These are phyloP conservation scores for Xenentodon cancila DNA, from an alignment of 2,797 vertebrate genomes.

Conservation along the genomic window DNA sequence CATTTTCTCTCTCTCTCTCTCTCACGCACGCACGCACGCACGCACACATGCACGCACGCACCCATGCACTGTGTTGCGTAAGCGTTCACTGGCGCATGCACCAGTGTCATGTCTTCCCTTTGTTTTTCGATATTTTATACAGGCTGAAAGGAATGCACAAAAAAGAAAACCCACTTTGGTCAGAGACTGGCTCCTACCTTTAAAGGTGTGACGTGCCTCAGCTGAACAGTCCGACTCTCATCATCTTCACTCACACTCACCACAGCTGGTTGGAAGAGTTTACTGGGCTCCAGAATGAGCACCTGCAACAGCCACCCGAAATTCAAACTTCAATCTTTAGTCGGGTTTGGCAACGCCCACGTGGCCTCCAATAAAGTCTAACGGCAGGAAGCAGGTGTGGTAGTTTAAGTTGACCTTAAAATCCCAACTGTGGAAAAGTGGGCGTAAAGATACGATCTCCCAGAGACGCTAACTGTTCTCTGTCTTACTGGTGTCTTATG, in stretches of 20 bases:
- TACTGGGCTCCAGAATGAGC: constrained; percentile 87
- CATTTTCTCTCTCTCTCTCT: background rate
- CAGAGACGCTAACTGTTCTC: background rate
- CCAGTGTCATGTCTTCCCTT: background rate
- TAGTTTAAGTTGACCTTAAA: background rate
- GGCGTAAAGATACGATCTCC: background rate
- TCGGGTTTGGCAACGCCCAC: background rate
- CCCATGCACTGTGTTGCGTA: constrained; percentile 15
- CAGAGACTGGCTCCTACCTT: constrained; percentile 72
- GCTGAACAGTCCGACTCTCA: constrained; percentile 76
- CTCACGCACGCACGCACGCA: background rate
- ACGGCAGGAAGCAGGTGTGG: background rate
- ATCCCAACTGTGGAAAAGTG: background rate
- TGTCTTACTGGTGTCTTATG: background rate
- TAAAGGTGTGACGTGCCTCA: constrained; percentile 80
- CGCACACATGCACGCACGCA: constrained; percentile 6
- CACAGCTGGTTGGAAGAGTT: constrained; percentile 83
- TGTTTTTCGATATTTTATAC: no score
- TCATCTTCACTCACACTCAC: constrained; percentile 81
- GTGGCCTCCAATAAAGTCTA: background rate
- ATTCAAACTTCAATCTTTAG: background rate
- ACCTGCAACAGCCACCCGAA: constrained; percentile 75
- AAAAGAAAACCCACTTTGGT: background rate
- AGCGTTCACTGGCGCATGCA: constrained; percentile 24
- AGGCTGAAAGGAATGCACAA: background rate